These are phyloP conservation scores for Tympanuchus pallidicinctus DNA, from an alignment of 2,113 vertebrate genomes.

Conservation along the genomic window DNA sequence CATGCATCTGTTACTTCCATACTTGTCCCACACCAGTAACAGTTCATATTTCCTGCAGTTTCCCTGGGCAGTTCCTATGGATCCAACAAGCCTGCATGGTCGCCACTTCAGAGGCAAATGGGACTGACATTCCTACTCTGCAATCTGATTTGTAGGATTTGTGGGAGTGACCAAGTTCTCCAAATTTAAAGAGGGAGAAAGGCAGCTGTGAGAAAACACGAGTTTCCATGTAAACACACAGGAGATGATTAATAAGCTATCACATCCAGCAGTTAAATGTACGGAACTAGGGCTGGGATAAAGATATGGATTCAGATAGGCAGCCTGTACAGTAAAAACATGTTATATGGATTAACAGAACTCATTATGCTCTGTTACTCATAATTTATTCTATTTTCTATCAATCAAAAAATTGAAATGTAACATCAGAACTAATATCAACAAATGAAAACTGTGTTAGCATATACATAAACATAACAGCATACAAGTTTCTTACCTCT, in stretches of 20 bases:
- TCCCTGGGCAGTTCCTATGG: neutral
- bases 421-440: neutral
- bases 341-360: rapidly evolving
- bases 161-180: neutral
- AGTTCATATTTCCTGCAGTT: neutral
- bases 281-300: neutral
- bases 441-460: neutral
- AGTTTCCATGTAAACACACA: neutral
- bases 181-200: neutral
- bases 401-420: neutral
- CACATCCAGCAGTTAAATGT: neutral
- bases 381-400: neutral
- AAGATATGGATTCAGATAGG: neutral
- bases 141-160: neutral
- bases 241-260: neutral
- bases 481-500: neutral
- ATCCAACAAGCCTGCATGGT: neutral
- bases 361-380: neutral
- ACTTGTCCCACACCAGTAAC: too few species aligned
- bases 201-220: neutral
- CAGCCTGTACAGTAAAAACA: neutral
- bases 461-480: neutral
- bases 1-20: neutral
- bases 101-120: neutral
- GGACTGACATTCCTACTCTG: neutral